Conservation (phyloP, 1,140 invertebrate species). For the Metaphire vulgaris region DNA sequence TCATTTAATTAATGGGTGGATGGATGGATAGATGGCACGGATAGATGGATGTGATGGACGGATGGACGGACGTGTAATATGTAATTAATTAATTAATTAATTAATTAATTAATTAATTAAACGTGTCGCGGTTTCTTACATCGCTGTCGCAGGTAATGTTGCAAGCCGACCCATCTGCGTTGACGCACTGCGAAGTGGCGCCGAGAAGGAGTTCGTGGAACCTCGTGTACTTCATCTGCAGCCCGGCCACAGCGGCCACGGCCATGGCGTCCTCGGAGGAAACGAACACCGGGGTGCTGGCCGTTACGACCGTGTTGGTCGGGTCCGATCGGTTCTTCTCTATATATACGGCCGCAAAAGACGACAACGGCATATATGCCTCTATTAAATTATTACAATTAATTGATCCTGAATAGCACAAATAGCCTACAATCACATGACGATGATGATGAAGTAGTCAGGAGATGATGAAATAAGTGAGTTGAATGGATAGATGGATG, state of each 20-base stretch:
- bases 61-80: no score
- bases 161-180: conserved; percentile 4
- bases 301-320: conserved; percentile 66
- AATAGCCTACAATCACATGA: no score
- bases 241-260: conserved; percentile 79
- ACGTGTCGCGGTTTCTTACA: no score
- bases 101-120: no score
- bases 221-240: conserved; percentile 38
- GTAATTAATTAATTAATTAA: no score
- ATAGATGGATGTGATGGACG: no score
- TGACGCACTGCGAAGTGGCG: conserved; percentile 31
- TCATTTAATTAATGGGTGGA: no score
- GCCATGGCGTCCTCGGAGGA: conserved; percentile 69
- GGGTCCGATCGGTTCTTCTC: neutral
- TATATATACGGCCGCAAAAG: neutral
- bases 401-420: no score
- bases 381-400: neutral
- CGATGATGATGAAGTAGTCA: no score
- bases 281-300: conserved; percentile 81
- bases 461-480: no score
- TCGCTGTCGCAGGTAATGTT: conserved; percentile 23
- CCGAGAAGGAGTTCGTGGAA: conserved; percentile 43
- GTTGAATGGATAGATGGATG: no score
- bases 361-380: neutral
- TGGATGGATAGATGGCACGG: no score